phyloP scores from a whole-genome alignment of 1,140 invertebrate species.

The Lithobius niger region DNA sequence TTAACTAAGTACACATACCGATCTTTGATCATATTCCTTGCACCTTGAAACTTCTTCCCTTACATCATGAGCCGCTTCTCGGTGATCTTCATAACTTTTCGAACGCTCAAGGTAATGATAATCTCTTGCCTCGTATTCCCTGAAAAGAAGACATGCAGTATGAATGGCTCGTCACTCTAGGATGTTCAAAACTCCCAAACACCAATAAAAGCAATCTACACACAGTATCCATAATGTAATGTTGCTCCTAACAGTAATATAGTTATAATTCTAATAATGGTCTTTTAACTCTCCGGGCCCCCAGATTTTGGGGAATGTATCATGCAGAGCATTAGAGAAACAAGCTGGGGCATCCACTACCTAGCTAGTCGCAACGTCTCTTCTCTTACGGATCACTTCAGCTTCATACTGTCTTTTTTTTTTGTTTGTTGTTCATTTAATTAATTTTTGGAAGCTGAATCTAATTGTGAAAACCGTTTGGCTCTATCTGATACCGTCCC shows the following conservation, averaged over 20 bases:
- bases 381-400: too few species aligned
- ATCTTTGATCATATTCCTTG: slow-evolving; percentile 19
- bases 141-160: slow-evolving; percentile 6
- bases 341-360: too few species aligned
- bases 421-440: too few species aligned
- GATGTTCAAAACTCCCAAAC: background rate
- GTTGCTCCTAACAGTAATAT: background rate
- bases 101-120: slow-evolving; percentile 11
- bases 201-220: background rate
- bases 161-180: background rate
- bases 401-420: too few species aligned
- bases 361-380: too few species aligned
- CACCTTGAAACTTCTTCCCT: slow-evolving; percentile 11
- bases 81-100: background rate
- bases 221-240: background rate
- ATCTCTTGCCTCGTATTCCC: slow-evolving; percentile 14
- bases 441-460: too few species aligned
- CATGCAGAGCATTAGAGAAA: too few species aligned
- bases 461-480: too few species aligned
- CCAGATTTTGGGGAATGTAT: background rate
- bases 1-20: slow-evolving; percentile 7
- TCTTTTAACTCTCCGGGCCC: background rate
- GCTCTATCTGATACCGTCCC: too few species aligned
- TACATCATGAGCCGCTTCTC: slow-evolving; percentile 12
- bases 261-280: background rate